Conservation (phyloP, 2,888 invertebrate species). For the Philaethria dido region DNA sequence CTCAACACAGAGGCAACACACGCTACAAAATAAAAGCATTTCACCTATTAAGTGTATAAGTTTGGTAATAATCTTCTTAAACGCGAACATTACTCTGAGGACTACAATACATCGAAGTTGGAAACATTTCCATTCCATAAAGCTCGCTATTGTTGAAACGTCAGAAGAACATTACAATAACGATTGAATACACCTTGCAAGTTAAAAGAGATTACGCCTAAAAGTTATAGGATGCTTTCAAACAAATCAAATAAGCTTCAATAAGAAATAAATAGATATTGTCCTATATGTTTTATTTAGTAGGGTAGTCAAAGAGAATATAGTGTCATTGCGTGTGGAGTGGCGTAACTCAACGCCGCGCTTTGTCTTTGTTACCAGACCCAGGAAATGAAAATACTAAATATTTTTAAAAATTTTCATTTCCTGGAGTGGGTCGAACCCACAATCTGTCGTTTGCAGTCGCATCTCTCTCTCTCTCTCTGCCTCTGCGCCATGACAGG, state of each 20-base stretch:
- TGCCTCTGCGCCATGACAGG: no score
- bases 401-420: no score
- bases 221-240: conserved; percentile 33
- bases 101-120: conserved; percentile 44
- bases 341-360: no score
- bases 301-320: no score
- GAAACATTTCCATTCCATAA: conserved; percentile 46
- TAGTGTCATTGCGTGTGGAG: no score
- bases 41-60: conserved; percentile 39
- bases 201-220: conserved; percentile 40
- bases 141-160: conserved; percentile 36
- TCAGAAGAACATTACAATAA: conserved; percentile 36
- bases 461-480: no score
- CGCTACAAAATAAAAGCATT: conserved; percentile 29
- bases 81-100: conserved; percentile 41
- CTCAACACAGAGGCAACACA: conserved; percentile 5
- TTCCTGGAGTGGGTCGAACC: no score
- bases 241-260: conserved; percentile 17
- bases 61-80: conserved; percentile 46
- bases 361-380: no score
- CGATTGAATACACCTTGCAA: conserved; percentile 42
- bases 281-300: no score
- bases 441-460: no score
- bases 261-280: conserved; percentile 2
- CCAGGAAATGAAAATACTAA: no score